Conservation (phyloP, 2,797 vertebrate genomes). For the Diglossa cyanea region DNA sequence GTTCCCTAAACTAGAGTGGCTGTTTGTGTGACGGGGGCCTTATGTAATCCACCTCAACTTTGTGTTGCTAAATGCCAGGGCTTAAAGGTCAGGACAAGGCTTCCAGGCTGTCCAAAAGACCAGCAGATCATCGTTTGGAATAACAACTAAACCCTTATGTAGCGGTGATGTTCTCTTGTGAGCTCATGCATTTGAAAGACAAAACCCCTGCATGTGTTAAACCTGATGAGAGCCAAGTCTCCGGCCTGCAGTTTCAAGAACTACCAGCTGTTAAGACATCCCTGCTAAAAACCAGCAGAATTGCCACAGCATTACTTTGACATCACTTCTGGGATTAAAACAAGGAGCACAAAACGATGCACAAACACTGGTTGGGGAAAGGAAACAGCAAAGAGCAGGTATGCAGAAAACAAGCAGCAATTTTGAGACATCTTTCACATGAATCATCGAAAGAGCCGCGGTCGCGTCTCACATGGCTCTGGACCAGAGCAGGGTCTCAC, state of each 20-base stretch:
- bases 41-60: constrained; percentile 14
- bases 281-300: background rate
- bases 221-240: background rate
- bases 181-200: background rate
- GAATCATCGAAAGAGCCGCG: background rate
- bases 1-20: background rate
- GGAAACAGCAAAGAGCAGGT: constrained; percentile 26
- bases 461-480: constrained; percentile 45
- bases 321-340: background rate
- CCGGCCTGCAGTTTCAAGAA: background rate
- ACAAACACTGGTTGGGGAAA: background rate
- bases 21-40: background rate
- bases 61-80: background rate
- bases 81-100: constrained; percentile 28
- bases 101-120: background rate
- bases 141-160: constrained; percentile 10
- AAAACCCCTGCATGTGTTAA: background rate
- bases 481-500: background rate
- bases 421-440: constrained; percentile 38
- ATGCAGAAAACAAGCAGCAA: constrained; percentile 37
- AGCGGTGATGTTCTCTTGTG: background rate
- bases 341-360: background rate
- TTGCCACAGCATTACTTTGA: background rate
- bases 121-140: background rate
- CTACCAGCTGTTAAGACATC: background rate